Evolutionary conservation across 2,888 invertebrate species (phyloP).

Genomic region (Unio pictorum): DNA sequence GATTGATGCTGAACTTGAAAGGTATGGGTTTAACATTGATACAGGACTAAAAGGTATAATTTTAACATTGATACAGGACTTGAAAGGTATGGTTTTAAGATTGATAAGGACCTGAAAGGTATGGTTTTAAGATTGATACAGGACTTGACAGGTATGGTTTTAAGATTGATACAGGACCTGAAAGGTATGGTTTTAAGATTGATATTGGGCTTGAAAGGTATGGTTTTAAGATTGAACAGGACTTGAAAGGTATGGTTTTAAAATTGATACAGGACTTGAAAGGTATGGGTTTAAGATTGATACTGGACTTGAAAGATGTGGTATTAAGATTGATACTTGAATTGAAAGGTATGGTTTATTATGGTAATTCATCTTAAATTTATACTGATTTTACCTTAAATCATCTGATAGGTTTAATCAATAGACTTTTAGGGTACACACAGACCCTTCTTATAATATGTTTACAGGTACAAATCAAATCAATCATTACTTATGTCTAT

Average conservation of each 20-base stretch:
- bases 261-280: slow-evolving; percentile 82
- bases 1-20: slow-evolving; percentile 78
- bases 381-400: no score
- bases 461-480: no score
- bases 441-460: no score
- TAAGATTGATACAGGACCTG: slow-evolving; percentile 83
- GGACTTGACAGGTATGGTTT: slow-evolving; percentile 70
- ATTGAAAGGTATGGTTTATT: slow-evolving; percentile 66
- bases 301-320: slow-evolving; percentile 73
- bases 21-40: no score
- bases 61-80: slow-evolving; percentile 83
- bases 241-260: slow-evolving; percentile 73
- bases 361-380: no score
- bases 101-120: slow-evolving; percentile 79
- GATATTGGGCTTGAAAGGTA: slow-evolving; percentile 77
- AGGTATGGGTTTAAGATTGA: slow-evolving; percentile 81
- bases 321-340: slow-evolving; percentile 82
- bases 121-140: slow-evolving; percentile 82
- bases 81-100: slow-evolving; percentile 76
- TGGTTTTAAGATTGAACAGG: slow-evolving; percentile 82
- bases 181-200: slow-evolving; percentile 77
- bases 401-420: no score
- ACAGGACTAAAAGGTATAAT: no score
- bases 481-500: no score
- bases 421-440: no score